Conservation (phyloP, 2,888 invertebrate genomes). For the Chrysolina haemoptera region DNA sequence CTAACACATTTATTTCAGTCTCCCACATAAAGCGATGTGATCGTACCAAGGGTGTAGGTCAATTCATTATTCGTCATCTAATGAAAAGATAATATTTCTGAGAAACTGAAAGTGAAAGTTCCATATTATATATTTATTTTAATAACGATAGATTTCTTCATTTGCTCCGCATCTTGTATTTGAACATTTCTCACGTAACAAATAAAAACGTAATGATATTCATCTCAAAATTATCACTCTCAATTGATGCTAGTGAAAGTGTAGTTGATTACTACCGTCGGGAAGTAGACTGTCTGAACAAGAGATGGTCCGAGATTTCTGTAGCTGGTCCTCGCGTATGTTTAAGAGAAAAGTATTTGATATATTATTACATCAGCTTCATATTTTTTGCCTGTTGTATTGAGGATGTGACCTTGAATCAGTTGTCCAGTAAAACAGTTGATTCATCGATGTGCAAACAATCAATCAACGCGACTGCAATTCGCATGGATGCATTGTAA, state of each 20-base stretch:
- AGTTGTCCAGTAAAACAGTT: not conserved
- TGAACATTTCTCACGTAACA: slow-evolving; percentile 41
- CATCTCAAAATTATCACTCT: slow-evolving; percentile 36
- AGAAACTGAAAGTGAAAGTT: slow-evolving; percentile 37
- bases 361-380: slow-evolving; percentile 18
- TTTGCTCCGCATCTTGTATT: slow-evolving; percentile 29
- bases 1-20: no score
- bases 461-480: no score
- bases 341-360: slow-evolving; percentile 14
- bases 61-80: no score
- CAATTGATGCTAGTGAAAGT: slow-evolving; percentile 42
- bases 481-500: no score
- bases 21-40: no score
- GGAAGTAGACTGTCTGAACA: slow-evolving; percentile 42
- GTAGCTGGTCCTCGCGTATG: slow-evolving; percentile 9
- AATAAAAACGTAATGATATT: slow-evolving; percentile 33
- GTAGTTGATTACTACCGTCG: slow-evolving; percentile 31
- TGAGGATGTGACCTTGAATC: not conserved
- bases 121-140: slow-evolving; percentile 29
- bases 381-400: not conserved
- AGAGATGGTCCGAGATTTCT: slow-evolving; percentile 21
- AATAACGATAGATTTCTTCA: slow-evolving; percentile 37
- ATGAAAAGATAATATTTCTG: not conserved
- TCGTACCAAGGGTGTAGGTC: no score
- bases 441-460: not conserved